Conservation (phyloP, 2,113 vertebrate species). For the Corythornis vintsioides region DNA sequence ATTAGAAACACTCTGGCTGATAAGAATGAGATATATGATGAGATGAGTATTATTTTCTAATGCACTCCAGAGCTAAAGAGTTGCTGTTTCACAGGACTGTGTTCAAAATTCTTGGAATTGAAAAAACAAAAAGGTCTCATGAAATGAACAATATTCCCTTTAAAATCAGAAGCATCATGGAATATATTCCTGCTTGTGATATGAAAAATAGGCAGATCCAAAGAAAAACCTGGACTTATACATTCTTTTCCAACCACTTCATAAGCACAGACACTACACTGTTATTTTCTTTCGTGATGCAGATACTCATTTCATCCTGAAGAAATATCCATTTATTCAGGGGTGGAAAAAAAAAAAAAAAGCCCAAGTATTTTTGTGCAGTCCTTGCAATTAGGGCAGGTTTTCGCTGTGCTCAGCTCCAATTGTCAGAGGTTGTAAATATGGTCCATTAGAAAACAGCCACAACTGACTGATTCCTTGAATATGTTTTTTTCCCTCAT, state of each 20-base stretch:
- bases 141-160: not conserved
- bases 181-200: not conserved
- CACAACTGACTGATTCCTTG: not conserved
- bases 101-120: not conserved
- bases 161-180: not conserved
- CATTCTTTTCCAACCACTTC: not conserved
- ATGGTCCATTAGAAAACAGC: not conserved
- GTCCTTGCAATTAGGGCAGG: conserved; percentile 32
- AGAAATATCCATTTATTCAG: conserved; percentile 7
- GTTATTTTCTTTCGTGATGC: not conserved
- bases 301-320: not conserved
- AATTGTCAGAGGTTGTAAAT: conserved; percentile 25
- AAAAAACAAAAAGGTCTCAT: not conserved
- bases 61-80: not conserved
- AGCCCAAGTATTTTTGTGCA: not conserved
- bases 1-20: not conserved
- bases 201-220: not conserved
- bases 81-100: fast-evolving
- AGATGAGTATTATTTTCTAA: not conserved
- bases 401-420: conserved; percentile 40
- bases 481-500: not conserved
- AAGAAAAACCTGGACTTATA: not conserved
- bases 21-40: not conserved
- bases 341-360: not conserved
- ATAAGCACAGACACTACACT: not conserved